phyloP scores from a whole-genome alignment of 2,797 vertebrate species.

The Molossus alvarezi region DNA sequence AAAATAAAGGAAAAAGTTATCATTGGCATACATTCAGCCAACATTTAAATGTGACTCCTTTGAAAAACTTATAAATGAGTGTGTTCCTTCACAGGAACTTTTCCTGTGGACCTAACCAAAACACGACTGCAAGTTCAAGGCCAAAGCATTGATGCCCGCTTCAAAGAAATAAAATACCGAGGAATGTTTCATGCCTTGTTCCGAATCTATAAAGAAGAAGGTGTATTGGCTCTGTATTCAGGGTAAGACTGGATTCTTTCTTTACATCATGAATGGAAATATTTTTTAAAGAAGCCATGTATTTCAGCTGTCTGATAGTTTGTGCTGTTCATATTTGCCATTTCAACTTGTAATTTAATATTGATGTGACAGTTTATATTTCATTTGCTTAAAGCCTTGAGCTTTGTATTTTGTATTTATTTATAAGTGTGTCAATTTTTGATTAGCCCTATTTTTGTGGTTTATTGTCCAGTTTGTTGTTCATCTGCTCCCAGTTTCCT shows the following conservation, averaged over 20 bases:
- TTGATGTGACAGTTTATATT: slow-evolving; percentile 54
- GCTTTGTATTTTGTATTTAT: slow-evolving; percentile 69
- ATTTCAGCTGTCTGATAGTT: slow-evolving; percentile 49
- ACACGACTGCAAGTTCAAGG: slow-evolving; percentile 98
- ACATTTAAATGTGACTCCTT: slow-evolving; percentile 36
- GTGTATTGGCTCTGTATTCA: slow-evolving; percentile 95
- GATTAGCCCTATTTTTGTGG: slow-evolving; percentile 52
- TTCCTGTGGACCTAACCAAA: slow-evolving; percentile 97
- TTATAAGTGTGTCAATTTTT: slow-evolving; percentile 54
- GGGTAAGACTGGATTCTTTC: slow-evolving; percentile 91
- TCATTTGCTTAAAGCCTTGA: slow-evolving; percentile 56
- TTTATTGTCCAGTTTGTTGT: slow-evolving; percentile 40
- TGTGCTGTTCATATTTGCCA: slow-evolving; percentile 31
- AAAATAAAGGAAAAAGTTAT: neutral
- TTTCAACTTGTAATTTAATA: slow-evolving; percentile 67
- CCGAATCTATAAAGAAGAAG: slow-evolving; percentile 96
- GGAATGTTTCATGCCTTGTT: slow-evolving; percentile 98
- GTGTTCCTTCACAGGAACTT: slow-evolving; percentile 92
- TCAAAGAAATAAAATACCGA: slow-evolving; percentile 96
- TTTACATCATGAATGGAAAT: slow-evolving; percentile 47
- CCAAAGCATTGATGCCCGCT: slow-evolving; percentile 93
- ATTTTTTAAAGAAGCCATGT: slow-evolving; percentile 14
- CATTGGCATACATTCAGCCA: slow-evolving; percentile 39
- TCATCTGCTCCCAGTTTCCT: slow-evolving; percentile 50
- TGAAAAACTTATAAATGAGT: slow-evolving; percentile 69